phyloP scores from a whole-genome alignment of 2,797 vertebrate species.

The Chrysocyon brachyurus region DNA sequence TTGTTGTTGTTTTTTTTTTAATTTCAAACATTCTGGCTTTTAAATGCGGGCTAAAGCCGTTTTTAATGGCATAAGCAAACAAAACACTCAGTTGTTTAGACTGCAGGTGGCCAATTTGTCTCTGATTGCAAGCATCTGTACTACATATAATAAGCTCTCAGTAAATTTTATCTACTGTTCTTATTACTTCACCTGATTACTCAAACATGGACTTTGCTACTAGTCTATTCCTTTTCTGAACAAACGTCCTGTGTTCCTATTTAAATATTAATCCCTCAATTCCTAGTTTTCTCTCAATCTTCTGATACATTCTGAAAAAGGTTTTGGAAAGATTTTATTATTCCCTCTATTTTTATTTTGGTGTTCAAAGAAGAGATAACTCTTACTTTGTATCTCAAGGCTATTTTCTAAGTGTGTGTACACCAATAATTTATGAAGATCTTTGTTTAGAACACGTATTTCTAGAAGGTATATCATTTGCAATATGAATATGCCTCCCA shows the following conservation, averaged over 20 bases:
- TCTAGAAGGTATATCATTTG: slow-evolving; percentile 31
- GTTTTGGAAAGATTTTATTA: slow-evolving; percentile 50
- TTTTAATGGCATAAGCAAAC: slow-evolving; percentile 17
- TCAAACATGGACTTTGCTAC: neutral
- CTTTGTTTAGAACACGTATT: slow-evolving; percentile 21
- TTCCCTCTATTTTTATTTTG: neutral
- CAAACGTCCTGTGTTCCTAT: neutral
- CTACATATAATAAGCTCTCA: neutral
- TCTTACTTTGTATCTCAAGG: slow-evolving; percentile 3
- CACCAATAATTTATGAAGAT: slow-evolving; percentile 14
- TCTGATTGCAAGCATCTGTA: slow-evolving; percentile 39
- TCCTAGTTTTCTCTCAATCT: slow-evolving; percentile 5
- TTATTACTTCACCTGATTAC: slow-evolving; percentile 49
- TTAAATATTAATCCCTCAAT: slow-evolving; percentile 23
- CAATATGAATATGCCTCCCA: neutral
- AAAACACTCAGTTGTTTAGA: slow-evolving; percentile 47
- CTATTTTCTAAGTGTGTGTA: slow-evolving; percentile 48
- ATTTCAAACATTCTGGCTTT: slow-evolving; percentile 27
- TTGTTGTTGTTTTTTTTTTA: neutral
- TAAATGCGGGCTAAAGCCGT: slow-evolving; percentile 46
- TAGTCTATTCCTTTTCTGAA: slow-evolving; percentile 16
- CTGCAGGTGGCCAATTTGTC: slow-evolving; percentile 59
- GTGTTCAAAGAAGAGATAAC: slow-evolving; percentile 13
- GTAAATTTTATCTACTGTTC: neutral
- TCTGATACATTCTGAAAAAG: neutral